Conservation (phyloP, 2,888 invertebrate genomes). For the Euphydryas editha region DNA sequence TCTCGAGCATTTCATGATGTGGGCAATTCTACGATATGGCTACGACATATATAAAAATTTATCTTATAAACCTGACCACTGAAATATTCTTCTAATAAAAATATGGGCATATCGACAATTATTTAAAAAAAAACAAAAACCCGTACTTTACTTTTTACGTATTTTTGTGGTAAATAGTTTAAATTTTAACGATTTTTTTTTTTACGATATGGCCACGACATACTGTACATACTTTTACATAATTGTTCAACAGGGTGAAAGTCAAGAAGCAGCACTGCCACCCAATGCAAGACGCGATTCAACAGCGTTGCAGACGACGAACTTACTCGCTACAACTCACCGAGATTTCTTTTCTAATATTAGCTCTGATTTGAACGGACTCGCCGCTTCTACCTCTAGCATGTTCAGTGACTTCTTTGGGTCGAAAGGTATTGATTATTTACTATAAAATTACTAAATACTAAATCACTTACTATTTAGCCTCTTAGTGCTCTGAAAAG, state of each 20-base stretch:
- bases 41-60: no score
- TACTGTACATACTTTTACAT: not conserved
- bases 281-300: slow-evolving; percentile 81
- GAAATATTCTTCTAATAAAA: no score
- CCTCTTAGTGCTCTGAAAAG: not conserved
- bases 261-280: slow-evolving; percentile 64
- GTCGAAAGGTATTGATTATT: slow-evolving; percentile 78
- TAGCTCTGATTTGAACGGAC: slow-evolving; percentile 95
- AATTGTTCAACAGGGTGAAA: slow-evolving; percentile 61
- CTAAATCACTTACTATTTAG: not conserved
- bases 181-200: no score
- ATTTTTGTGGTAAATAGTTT: no score
- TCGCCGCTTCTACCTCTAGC: slow-evolving; percentile 95
- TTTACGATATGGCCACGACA: no score
- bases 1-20: no score
- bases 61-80: no score
- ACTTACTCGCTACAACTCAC: slow-evolving; percentile 86
- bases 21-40: no score
- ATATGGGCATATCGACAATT: no score
- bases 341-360: slow-evolving; percentile 95
- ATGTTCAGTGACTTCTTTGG: slow-evolving; percentile 98
- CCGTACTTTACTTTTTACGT: no score
- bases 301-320: slow-evolving; percentile 86
- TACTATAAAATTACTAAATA: not conserved
- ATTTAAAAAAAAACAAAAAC: no score